Conservation (phyloP, 2,797 vertebrate species). For the Hybognathus amarus region DNA sequence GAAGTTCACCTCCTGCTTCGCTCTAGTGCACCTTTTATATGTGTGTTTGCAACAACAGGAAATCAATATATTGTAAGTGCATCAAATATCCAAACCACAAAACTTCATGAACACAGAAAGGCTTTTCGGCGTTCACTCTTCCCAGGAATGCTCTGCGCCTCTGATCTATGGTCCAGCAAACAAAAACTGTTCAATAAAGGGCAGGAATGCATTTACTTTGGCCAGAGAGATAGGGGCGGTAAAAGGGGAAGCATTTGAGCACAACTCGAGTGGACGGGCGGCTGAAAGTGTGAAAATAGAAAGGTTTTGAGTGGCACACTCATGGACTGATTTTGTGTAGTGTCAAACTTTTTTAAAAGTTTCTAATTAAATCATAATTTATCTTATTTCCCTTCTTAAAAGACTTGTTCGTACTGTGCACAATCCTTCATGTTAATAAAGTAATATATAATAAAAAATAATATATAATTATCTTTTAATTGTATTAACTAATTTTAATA, state of each 20-base stretch:
- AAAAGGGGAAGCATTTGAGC: slow-evolving; percentile 3
- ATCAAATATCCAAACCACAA: slow-evolving; percentile 17
- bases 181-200: slow-evolving; percentile 28
- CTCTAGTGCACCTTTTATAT: neutral
- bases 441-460: neutral
- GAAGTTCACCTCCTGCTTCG: neutral
- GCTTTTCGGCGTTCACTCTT: slow-evolving; percentile 32
- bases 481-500: no score
- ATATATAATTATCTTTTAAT: no score
- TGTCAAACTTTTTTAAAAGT: neutral
- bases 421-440: neutral
- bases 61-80: slow-evolving; percentile 5
- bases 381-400: neutral
- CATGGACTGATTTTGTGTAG: neutral
- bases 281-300: neutral
- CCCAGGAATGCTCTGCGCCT: slow-evolving; percentile 30
- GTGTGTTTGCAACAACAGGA: slow-evolving; percentile 1
- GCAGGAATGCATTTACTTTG: slow-evolving; percentile 54
- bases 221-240: slow-evolving; percentile 15
- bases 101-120: slow-evolving; percentile 40
- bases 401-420: neutral
- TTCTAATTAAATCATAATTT: neutral
- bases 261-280: neutral
- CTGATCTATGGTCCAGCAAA: slow-evolving; percentile 38
- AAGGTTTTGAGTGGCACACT: neutral